Evolutionary conservation across 30 jellyfish, hydroid and myxozoan species (phyloP).

Genomic region (Calvadosia cruxmelitensis): DNA sequence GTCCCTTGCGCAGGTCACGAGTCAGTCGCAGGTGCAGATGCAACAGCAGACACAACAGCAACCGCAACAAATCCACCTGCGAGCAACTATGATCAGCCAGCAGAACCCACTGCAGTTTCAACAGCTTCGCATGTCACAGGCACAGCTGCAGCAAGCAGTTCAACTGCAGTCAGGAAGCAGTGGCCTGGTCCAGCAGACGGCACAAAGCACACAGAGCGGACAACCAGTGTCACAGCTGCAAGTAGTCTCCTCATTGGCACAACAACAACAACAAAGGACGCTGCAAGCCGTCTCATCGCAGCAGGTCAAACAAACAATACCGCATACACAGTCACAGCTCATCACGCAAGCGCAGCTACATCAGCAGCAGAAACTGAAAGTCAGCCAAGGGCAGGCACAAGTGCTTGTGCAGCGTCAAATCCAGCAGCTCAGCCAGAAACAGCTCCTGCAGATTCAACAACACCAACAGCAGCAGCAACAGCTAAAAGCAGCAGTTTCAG

Average conservation of each 20-base stretch:
- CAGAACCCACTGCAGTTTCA: constrained; percentile 63
- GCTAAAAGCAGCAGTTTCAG: constrained; percentile 12
- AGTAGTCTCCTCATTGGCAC: constrained; percentile 67
- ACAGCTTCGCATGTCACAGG: constrained; percentile 44
- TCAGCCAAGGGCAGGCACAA: constrained; percentile 34
- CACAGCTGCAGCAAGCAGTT: constrained; percentile 11
- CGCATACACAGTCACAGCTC: not conserved
- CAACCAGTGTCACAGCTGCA: constrained; percentile 47
- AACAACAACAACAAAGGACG: constrained; percentile 63
- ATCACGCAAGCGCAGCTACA: constrained; percentile 17
- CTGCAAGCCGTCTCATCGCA: constrained; percentile 41
- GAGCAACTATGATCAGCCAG: constrained; percentile 81
- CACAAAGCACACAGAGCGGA: not conserved
- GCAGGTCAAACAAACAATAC: not conserved
- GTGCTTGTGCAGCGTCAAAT: constrained; percentile 29
- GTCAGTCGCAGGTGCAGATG: constrained; percentile 11
- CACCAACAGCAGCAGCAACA: constrained; percentile 41
- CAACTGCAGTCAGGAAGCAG: not conserved
- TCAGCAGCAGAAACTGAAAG: constrained; percentile 58
- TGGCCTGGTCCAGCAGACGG: not conserved
- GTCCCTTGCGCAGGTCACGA: constrained; percentile 24
- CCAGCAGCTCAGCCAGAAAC: constrained; percentile 30
- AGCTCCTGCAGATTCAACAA: constrained; percentile 8
- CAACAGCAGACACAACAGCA: constrained; percentile 28
- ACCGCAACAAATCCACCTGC: constrained; percentile 80